Percentiles rank a stretch among this genome's conserved stretches.
phyloP scores from a whole-genome alignment of 2,113 vertebrate genomes.

The Cacatua alba region DNA sequence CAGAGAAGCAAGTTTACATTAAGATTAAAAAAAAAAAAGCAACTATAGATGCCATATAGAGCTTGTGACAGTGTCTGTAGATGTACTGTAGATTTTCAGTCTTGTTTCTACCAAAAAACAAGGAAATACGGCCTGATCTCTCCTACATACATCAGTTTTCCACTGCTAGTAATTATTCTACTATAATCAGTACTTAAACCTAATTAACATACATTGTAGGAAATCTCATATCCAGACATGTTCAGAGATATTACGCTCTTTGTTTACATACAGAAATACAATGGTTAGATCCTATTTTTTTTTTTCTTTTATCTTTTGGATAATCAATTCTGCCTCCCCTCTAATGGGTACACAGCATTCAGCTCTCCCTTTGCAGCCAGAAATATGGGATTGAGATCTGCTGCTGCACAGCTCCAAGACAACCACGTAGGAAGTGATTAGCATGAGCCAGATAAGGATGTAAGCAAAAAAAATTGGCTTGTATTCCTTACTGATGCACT shows the following conservation, averaged over 20 bases:
- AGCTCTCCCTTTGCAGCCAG: background rate
- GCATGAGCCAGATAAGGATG: background rate
- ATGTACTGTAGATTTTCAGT: background rate
- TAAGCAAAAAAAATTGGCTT: background rate
- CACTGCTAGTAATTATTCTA: background rate
- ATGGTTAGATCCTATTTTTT: fast-evolving
- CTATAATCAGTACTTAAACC: background rate
- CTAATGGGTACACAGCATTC: fast-evolving
- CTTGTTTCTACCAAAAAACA: background rate
- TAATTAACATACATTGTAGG: background rate
- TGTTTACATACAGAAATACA: background rate
- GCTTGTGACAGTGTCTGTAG: background rate
- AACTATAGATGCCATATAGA: fast-evolving
- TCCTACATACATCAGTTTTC: background rate
- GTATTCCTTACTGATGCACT: background rate
- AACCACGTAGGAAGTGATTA: background rate
- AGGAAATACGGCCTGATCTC: background rate
- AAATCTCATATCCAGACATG: background rate
- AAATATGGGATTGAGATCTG: background rate
- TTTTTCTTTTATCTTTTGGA: background rate
- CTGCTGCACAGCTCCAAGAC: background rate
- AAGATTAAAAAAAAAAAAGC: background rate
- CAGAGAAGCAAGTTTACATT: background rate
- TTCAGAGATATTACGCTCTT: background rate
- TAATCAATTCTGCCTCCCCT: background rate